Evolutionary conservation across 2,797 vertebrate species (phyloP), one percentile per base, ranked within the genome.

Genomic region (Sarcophilus harrisii): DNA sequence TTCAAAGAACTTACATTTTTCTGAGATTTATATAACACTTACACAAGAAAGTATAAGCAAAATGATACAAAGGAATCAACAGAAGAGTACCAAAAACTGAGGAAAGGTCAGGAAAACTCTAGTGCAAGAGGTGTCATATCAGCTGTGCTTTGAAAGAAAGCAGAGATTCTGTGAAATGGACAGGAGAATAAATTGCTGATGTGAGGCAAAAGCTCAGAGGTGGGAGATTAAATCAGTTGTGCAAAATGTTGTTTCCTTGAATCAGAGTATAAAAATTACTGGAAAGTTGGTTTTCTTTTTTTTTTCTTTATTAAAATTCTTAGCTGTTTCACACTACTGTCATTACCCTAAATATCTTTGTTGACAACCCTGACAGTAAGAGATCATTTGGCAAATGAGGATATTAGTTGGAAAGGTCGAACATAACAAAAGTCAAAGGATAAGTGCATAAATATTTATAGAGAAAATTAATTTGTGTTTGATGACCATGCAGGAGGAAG

Each of bases 391-490:
- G 57, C 32, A 95, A 94, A 97, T 95, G 24, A 91, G 94, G 38
- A 14, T 5, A 91, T 60, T 93, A 90, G 38, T 91, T 92, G 49
- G 58, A 96, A 98, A 97, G 58, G 58, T 95, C 95, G 98, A 96
- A 93, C n/a, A 93, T 91, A 94, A 93, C 52, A 94, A 95, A 96
- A 97, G 92, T 52, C 94, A 66, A 81, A 97, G 92, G 59, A 92
- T 29, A 81, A 93, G 57, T 38, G 29, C 30, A 49, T 94, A 92
- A 97, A 89, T 92, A 92, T 96, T 96, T 97, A 95, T 11, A 27
- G 21, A 54, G 90, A 62, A 96, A 96, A 97, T 95, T 94, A 94
- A 96, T 95, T 92, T 95, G 60, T 94, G 58, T 92, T 90, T 93
- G 57, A 96, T 87, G 92, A 28, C 3, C 87, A 27, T 90, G 93